phyloP scores from a whole-genome alignment of 2,797 vertebrate genomes.

The Geotrypetes seraphini region DNA sequence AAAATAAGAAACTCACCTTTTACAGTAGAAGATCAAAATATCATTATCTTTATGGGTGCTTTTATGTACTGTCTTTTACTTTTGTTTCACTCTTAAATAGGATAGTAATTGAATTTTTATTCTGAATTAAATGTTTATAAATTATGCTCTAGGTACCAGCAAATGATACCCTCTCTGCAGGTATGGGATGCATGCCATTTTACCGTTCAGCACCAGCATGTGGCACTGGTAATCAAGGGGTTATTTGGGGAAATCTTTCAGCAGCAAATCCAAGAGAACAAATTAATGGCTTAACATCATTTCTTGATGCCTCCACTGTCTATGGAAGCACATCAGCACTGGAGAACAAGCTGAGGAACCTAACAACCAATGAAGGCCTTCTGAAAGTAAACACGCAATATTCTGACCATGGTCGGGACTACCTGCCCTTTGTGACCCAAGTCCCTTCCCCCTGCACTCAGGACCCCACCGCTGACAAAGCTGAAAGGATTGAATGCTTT shows the following conservation, averaged over 20 bases:
- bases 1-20: no score
- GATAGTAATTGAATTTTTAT: neutral
- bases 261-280: slow-evolving; percentile 63
- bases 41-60: no score
- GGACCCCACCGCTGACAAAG: neutral
- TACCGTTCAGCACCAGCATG: slow-evolving; percentile 73
- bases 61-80: no score
- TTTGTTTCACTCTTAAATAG: rapidly evolving
- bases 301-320: slow-evolving; percentile 82
- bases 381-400: slow-evolving; percentile 58
- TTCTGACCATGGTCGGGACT: slow-evolving; percentile 52
- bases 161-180: slow-evolving; percentile 21
- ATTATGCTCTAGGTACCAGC: slow-evolving; percentile 59
- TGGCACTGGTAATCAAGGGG: slow-evolving; percentile 7
- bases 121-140: neutral
- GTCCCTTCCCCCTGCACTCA: slow-evolving; percentile 60
- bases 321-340: slow-evolving; percentile 61
- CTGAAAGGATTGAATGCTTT: slow-evolving; percentile 73
- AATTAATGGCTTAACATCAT: slow-evolving; percentile 78
- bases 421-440: slow-evolving; percentile 59
- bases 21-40: no score
- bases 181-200: slow-evolving; percentile 69
- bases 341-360: slow-evolving; percentile 62
- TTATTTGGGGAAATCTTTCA: slow-evolving; percentile 28
- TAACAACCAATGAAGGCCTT: slow-evolving; percentile 60